Evolutionary conservation across 2,888 invertebrate species (phyloP).

Genomic region (Raillietiella orientalis): DNA sequence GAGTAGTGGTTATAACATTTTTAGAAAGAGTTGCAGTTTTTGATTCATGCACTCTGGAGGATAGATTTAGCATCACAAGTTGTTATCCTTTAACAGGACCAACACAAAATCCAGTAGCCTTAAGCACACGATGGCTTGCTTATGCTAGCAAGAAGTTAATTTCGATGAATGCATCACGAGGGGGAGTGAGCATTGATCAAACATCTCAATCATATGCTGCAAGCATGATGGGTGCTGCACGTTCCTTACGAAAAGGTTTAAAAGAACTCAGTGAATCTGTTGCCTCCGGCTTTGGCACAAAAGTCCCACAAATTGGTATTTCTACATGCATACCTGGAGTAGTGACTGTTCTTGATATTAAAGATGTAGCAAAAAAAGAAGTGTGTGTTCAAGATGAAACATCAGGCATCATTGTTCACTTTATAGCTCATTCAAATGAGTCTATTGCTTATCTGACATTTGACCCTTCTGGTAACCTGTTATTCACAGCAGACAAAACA

Average conservation of each 20-base stretch:
- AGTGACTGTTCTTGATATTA: neutral
- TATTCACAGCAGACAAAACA: conserved; percentile 62
- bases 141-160: conserved; percentile 51
- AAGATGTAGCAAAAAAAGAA: neutral
- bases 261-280: conserved; percentile 7
- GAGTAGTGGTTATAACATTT: conserved; percentile 59
- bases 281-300: no score
- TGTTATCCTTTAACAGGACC: conserved; percentile 36
- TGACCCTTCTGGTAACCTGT: conserved; percentile 57
- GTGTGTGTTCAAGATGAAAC: neutral
- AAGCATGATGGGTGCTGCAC: conserved; percentile 73
- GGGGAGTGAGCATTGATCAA: conserved; percentile 10
- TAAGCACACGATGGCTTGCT: conserved; percentile 33
- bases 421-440: conserved; percentile 19
- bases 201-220: conserved; percentile 48
- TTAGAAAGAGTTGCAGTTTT: conserved; percentile 66
- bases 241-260: conserved; percentile 43
- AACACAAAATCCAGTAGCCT: conserved; percentile 47
- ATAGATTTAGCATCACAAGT: conserved; percentile 51
- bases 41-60: conserved; percentile 57
- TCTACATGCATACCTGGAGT: neutral
- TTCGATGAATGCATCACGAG: conserved; percentile 32
- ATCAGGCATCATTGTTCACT: conserved; percentile 6
- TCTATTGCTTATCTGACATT: conserved; percentile 65
- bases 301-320: no score